A percentile compares a stretch with the other conserved stretches of the same genome.
Conservation (phyloP, 2,797 vertebrate species). For the Naso thynnoides region DNA sequence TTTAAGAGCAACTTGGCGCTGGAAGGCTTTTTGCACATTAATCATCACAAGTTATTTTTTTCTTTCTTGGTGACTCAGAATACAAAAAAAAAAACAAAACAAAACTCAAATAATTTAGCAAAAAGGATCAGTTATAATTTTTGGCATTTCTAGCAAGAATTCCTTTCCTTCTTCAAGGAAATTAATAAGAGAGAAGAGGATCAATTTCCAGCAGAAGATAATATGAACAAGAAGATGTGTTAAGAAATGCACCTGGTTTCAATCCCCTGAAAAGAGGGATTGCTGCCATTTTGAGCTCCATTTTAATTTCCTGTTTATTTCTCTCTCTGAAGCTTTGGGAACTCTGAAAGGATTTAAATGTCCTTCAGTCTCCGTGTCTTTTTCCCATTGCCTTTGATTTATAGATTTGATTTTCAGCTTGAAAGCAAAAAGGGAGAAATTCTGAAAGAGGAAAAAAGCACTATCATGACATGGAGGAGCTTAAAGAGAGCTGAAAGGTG, state of each 20-base stretch:
- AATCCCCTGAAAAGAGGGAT: constrained; percentile 71
- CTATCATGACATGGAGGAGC: constrained; percentile 69
- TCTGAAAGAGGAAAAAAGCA: constrained; percentile 60
- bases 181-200: constrained; percentile 61
- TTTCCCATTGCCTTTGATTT: constrained; percentile 82
- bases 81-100: not conserved
- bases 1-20: constrained; percentile 13
- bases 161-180: constrained; percentile 47
- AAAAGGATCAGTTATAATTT: constrained; percentile 20
- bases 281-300: constrained; percentile 73
- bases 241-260: constrained; percentile 71
- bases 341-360: constrained; percentile 81
- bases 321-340: constrained; percentile 72
- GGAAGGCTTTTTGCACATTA: constrained; percentile 25
- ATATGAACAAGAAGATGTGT: constrained; percentile 64
- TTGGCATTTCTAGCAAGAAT: constrained; percentile 41
- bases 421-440: constrained; percentile 73
- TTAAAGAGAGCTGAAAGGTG: constrained; percentile 79
- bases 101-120: constrained; percentile 15
- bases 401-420: constrained; percentile 82
- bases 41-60: not conserved
- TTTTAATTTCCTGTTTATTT: constrained; percentile 85
- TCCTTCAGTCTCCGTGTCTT: constrained; percentile 73
- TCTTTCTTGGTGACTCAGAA: constrained; percentile 11
- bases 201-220: constrained; percentile 57